Evolutionary conservation across 2,113 vertebrate species (phyloP), one percentile per base, ranked within the genome.

Genomic region (Phalacrocorax carbo): DNA sequence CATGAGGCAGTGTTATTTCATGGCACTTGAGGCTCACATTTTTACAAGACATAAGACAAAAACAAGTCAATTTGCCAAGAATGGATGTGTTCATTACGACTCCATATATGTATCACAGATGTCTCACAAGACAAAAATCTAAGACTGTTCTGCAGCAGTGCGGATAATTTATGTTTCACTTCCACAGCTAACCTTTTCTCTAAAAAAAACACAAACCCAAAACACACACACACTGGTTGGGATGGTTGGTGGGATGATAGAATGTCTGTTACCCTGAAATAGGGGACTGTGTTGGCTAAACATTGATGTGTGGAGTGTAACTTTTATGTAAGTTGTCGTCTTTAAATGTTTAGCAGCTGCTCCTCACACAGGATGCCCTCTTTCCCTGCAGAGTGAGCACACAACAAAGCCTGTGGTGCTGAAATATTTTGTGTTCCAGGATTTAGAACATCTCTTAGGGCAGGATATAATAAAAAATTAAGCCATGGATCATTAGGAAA

Each of bases 41-140:
- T 96, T 93, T 85, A 78, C 75, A 95, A 88, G 72, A 40, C 15
- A 4, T 70, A 32, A 77, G 60, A 91, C 77, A 88, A 87, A 95
- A 78, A 58, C 32, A 76, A 77, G 22, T 22, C 0, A 0, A 2
- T 51, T 79, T 94, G 83, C 88, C 77, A 97, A 68, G 92, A 94
- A 51, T 55, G 58, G 83, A 96, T 76, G 81, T 85, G 36, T 36
- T 92, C 78, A 20, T 81, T 81, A 69, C 68, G 6, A 3, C 21
- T 65, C 66, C 66, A 70, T 86, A 27, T 86, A 90, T 78, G 82
- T 30, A 80, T 25, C 71, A 95, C 91, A 95, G 85, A 94, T 86
- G 91, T 86, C 58, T 90, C 55, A 62, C 27, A 79, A 80, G 66
- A 87, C 76, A 93, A 90, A 73, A 83, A 84, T 7, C 44, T 90